Conservation (phyloP, 2,797 vertebrate genomes). For the Halcyon leucocephala region DNA sequence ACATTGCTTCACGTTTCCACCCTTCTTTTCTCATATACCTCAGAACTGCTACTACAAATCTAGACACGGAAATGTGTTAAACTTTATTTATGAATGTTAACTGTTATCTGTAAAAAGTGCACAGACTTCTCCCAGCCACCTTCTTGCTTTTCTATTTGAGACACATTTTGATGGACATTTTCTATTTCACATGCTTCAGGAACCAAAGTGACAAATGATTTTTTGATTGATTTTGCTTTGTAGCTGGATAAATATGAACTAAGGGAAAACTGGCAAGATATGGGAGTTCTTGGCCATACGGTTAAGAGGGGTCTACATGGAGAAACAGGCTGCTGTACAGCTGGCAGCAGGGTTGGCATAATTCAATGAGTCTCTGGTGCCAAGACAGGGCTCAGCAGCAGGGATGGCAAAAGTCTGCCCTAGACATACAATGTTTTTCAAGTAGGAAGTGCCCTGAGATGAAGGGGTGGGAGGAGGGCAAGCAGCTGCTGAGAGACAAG, state of each 20-base stretch:
- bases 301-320: background rate
- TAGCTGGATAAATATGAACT: background rate
- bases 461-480: background rate
- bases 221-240: background rate
- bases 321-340: background rate
- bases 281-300: background rate
- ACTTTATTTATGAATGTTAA: background rate
- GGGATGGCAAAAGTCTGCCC: background rate
- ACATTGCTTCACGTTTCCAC: background rate
- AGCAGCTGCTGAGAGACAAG: background rate
- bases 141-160: background rate
- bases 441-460: background rate
- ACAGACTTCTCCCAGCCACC: background rate
- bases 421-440: background rate
- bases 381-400: background rate
- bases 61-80: background rate
- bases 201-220: background rate
- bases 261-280: background rate
- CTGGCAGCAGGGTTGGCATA: background rate
- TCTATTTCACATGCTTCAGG: background rate
- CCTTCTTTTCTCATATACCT: background rate
- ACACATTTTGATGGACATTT: background rate
- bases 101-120: background rate
- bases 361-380: background rate
- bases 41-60: background rate